Base-by-base conservation (phyloP, 2,113 vertebrate species). In the Amphiprion percula region DNA sequence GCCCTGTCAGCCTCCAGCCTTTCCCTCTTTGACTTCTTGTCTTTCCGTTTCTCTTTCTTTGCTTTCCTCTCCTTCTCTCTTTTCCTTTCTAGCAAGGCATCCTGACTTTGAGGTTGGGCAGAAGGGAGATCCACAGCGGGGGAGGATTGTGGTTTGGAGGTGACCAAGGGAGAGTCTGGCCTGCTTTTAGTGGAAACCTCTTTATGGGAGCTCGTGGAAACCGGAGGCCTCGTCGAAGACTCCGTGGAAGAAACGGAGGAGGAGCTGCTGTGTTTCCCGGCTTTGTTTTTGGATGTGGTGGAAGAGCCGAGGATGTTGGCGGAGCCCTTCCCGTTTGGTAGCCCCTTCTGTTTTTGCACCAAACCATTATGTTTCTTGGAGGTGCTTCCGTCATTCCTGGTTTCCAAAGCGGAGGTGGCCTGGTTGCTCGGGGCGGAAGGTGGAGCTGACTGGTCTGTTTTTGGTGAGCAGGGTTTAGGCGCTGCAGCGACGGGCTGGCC, bases 231-330 rank as follows among this genome's bases (percentile, higher is more conserved):
- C n/a, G 81, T 49, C 1, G 80, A 56, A 4, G 82, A 75, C 41
- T 91, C 86, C 39, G 26, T 15, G 59, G 87, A 81, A 74, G 87
- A 74, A 73, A 77, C 26, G 33, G 89, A 67, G 52, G 86, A 82
- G 59, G 82, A 80, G 53, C 50, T 58, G 67, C 62, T 83, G 19
- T 87, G 79, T 84, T 93, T 94, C 77, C 85, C 87, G 74, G 84
- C 92, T 94, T 96, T 97, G 72, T 88, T 91, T 95, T 96, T 97
- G 80, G 95, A 95, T 87, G 96, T 95, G 91, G 95, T 94, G 55
- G 94, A 90, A 62, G 95, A 93, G 79, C 95, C 95, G 90, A 94
- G 95, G 70, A 95, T 95, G 52, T 95, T 95, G 2, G 93, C 94
- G 19, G 95, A 89, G 77, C 94, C 90, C 86, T 96, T 92, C 82